Evolutionary conservation across 2,113 vertebrate genomes (phyloP).

Genomic region (human): DNA sequence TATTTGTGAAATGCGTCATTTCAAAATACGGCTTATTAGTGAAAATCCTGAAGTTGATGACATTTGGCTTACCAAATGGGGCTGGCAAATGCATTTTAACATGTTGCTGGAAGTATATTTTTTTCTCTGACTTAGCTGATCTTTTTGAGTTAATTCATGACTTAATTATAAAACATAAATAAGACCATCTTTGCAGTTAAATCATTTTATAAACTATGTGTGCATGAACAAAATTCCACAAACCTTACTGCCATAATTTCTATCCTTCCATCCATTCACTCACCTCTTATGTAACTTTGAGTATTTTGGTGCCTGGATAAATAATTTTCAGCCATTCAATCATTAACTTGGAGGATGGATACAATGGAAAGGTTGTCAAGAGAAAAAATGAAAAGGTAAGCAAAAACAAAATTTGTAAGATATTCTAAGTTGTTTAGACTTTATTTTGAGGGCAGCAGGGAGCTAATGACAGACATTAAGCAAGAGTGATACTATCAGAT

Average conservation of each 20-base stretch:
- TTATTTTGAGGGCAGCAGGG: not conserved
- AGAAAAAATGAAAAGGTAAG: constrained; percentile 12
- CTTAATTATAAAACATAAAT: constrained; percentile 20
- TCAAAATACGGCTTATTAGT: not conserved
- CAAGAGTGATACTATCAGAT: not conserved
- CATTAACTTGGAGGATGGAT: not conserved
- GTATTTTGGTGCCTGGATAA: not conserved
- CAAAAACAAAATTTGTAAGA: not conserved
- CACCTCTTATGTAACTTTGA: not conserved
- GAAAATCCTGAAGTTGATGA: not conserved
- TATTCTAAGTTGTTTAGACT: not conserved
- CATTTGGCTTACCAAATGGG: not conserved
- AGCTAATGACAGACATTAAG: not conserved
- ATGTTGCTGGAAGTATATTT: not conserved
- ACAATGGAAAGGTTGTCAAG: not conserved
- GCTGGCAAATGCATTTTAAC: not conserved
- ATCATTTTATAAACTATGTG: not conserved
- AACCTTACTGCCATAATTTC: not conserved
- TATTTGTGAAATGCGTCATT: constrained; percentile 30
- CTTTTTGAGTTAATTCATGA: not conserved
- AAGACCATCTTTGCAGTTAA: not conserved
- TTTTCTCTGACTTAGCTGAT: not conserved
- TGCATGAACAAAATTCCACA: not conserved
- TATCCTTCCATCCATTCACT: not conserved
- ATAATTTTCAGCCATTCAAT: not conserved